Conservation (phyloP, 2,888 invertebrate species). For the Drosophila kanekoi region DNA sequence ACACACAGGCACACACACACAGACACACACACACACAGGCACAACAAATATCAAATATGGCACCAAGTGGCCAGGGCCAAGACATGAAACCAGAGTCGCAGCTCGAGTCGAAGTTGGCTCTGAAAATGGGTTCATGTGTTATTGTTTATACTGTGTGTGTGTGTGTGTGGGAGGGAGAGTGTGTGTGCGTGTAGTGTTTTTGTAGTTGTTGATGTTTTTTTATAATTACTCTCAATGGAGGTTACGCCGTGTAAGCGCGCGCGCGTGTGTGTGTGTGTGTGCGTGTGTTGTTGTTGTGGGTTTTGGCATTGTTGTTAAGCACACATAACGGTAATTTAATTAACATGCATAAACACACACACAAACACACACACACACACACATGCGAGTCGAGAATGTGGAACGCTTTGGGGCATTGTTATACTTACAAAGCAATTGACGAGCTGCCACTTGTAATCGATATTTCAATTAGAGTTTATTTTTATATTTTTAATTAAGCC, state of each 20-base stretch:
- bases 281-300: constrained; percentile 35
- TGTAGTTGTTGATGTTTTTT: constrained; percentile 60
- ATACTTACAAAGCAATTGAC: constrained; percentile 60
- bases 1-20: constrained; percentile 2
- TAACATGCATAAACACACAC: constrained; percentile 66
- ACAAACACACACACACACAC: constrained; percentile 11
- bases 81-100: constrained; percentile 32
- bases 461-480: constrained; percentile 39
- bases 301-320: constrained; percentile 59
- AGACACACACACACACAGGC: constrained; percentile 2
- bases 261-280: constrained; percentile 31
- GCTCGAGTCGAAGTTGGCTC: constrained; percentile 1
- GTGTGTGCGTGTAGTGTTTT: constrained; percentile 32
- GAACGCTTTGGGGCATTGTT: constrained; percentile 41
- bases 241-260: constrained; percentile 30
- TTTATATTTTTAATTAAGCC: background rate
- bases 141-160: constrained; percentile 18
- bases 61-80: constrained; percentile 57
- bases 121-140: constrained; percentile 53
- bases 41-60: constrained; percentile 22
- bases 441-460: constrained; percentile 50
- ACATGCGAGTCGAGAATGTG: constrained; percentile 10
- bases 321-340: constrained; percentile 77
- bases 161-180: constrained; percentile 4
- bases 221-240: constrained; percentile 73